Evolutionary conservation across 2,797 vertebrate genomes (phyloP), one percentile per base, ranked within the genome.

Genomic region (Euthynnus affinis): DNA sequence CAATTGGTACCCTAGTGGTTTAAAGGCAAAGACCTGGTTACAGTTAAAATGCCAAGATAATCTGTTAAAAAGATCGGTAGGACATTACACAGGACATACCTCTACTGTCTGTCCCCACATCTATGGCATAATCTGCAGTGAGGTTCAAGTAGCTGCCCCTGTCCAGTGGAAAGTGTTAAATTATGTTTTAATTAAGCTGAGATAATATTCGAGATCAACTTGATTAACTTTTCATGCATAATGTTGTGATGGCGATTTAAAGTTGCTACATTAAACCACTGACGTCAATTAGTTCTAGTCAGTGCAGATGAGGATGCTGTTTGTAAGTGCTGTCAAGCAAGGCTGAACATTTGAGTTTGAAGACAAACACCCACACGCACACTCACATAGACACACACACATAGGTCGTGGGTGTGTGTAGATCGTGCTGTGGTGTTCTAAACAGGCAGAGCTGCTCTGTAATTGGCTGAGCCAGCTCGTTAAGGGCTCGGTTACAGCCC

Each of bases 381-480:
- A 34, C 37, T 1, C 25, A 22, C 34, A 49, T 22, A 37, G 67
- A 23, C 49, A 27, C 55, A 18, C 64, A 48, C 53, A 52, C 37
- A 57, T 64, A 40, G 22, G 55, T 9, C 4, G 18, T 53, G 9
- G 0, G 51, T 23, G 58, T 32, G 68, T 53, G 49, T 9, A 53
- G 52, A 44, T 46, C 32, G 48, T 40, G 59, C 53, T 70, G 73
- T 53, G 53, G 29, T 9, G 27, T 53, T 59, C 29, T 46, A 73
- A 42, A 60, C 14, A 69, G 62, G 23, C 53, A 48, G 64, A 73
- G 40, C 73, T 80, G 70, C 27, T 80, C 75, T 80, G 48, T 88
- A 81, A 87, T 83, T 88, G 85, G 83, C 67, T 69, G 63, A 60
- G 48, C 51, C n/a, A 25, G 74, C 66, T 78, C 15, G 18, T 80